Percentiles rank a stretch among this genome's conserved stretches.
Evolutionary conservation across 2,888 invertebrate genomes (phyloP).

Genomic region (Penaeus monodon): DNA sequence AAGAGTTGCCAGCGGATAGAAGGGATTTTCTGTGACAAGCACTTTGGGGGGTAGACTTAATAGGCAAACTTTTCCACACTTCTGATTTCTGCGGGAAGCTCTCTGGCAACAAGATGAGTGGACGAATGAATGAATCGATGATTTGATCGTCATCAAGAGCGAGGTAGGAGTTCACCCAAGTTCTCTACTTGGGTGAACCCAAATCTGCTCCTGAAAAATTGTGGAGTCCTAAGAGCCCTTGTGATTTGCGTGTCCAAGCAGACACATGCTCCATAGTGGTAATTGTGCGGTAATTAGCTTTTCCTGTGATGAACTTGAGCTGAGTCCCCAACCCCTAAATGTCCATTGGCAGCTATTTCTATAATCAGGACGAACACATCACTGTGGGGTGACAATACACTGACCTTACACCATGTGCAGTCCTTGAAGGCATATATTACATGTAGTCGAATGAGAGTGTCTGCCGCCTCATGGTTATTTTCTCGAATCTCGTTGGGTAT

Average conservation of each 20-base stretch:
- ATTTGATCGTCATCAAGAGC: constrained; percentile 15
- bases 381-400: constrained; percentile 10
- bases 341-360: constrained; percentile 11
- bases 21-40: constrained; percentile 1
- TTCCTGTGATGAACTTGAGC: constrained; percentile 20
- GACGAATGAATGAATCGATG: constrained; percentile 16
- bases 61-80: constrained; percentile 9
- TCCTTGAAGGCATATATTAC: constrained; percentile 9
- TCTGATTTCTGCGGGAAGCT: constrained; percentile 17
- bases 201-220: constrained; percentile 10
- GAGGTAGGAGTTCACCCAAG: constrained; percentile 6
- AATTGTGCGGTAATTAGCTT: constrained; percentile 16
- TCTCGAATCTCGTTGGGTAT: constrained; percentile 18
- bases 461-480: constrained; percentile 22
- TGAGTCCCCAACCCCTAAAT: constrained; percentile 20
- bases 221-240: constrained; percentile 11
- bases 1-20: background rate
- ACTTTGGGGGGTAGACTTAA: background rate
- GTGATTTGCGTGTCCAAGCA: constrained; percentile 23
- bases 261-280: constrained; percentile 14
- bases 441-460: constrained; percentile 24
- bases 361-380: constrained; percentile 13
- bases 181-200: no score
- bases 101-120: constrained; percentile 16
- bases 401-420: constrained; percentile 18